These are phyloP conservation scores for Periophthalmus magnuspinnatus DNA, from an alignment of 2,797 vertebrate species.

Conservation along the genomic window DNA sequence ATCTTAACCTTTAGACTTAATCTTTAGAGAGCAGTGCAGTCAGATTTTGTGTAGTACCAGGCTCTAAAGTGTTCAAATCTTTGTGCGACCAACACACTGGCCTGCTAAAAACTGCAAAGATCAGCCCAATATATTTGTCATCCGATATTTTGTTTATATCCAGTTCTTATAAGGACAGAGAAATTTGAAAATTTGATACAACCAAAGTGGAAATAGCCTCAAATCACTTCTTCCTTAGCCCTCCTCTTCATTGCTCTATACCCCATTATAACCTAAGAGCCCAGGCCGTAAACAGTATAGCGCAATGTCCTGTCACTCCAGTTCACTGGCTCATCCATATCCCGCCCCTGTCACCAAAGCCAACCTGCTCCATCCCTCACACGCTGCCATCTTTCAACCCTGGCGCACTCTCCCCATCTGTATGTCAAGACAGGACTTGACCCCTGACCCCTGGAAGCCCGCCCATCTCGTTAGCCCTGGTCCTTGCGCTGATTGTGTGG, in stretches of 20 bases:
- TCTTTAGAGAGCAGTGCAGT: no score
- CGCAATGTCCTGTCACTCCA: conserved; percentile 44
- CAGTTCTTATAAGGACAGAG: no score
- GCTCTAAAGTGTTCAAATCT: no score
- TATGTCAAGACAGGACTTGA: conserved; percentile 71
- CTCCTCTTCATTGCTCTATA: not conserved
- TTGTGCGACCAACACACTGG: no score
- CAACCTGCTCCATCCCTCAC: conserved; percentile 61
- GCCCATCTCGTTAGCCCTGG: conserved; percentile 70
- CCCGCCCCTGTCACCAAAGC: conserved; percentile 53
- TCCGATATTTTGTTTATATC: no score
- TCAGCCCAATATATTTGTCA: no score
- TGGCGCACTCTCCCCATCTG: conserved; percentile 63
- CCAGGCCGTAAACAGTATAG: conserved; percentile 10
- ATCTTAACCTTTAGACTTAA: no score
- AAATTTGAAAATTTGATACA: no score
- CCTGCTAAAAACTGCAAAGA: no score
- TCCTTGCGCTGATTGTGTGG: conserved; percentile 58
- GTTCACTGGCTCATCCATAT: conserved; percentile 67
- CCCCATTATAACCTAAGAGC: not conserved
- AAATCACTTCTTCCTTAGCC: no score
- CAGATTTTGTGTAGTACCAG: no score
- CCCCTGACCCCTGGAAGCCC: conserved; percentile 65
- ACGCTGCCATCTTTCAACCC: conserved; percentile 62
- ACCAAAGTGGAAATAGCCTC: no score